A percentile compares a stretch with the other conserved stretches of the same genome.
These are phyloP conservation scores for Thripadectes ignobilis DNA, from an alignment of 2,797 vertebrate genomes.

Conservation along the genomic window DNA sequence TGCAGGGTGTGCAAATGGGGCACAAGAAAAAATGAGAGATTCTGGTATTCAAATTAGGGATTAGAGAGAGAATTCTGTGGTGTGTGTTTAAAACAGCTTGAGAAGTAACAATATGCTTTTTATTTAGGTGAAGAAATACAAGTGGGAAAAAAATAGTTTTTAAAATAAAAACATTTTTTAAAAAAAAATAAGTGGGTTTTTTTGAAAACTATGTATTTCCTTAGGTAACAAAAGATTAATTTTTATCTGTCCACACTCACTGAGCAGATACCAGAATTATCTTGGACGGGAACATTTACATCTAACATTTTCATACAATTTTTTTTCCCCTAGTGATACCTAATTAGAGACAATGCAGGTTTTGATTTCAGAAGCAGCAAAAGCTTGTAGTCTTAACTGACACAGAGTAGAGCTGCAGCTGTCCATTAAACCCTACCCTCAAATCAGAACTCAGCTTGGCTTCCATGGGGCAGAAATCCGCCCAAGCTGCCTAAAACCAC, in stretches of 20 bases:
- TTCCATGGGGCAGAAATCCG: not conserved
- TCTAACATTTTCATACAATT: not conserved
- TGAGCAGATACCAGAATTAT: not conserved
- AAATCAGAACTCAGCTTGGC: not conserved
- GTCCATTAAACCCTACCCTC: not conserved
- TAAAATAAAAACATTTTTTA: fast-evolving
- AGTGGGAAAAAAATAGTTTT: not conserved
- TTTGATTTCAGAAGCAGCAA: not conserved
- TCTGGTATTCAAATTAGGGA: not conserved
- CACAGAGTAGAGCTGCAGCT: not conserved
- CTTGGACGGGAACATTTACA: not conserved
- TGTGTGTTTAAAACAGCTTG: not conserved
- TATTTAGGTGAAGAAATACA: not conserved
- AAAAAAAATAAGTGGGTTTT: fast-evolving
- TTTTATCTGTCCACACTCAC: not conserved
- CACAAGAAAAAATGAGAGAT: not conserved
- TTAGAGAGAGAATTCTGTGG: not conserved
- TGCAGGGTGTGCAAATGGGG: not conserved
- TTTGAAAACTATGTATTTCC: not conserved
- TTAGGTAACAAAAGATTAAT: not conserved
- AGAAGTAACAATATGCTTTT: not conserved
- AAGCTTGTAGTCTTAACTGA: not conserved
- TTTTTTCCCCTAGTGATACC: not conserved
- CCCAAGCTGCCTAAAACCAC: not conserved
- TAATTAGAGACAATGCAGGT: not conserved